These are phyloP conservation scores for Cheiracanthium punctorium DNA, from an alignment of 2,888 invertebrate genomes.

Conservation along the genomic window DNA sequence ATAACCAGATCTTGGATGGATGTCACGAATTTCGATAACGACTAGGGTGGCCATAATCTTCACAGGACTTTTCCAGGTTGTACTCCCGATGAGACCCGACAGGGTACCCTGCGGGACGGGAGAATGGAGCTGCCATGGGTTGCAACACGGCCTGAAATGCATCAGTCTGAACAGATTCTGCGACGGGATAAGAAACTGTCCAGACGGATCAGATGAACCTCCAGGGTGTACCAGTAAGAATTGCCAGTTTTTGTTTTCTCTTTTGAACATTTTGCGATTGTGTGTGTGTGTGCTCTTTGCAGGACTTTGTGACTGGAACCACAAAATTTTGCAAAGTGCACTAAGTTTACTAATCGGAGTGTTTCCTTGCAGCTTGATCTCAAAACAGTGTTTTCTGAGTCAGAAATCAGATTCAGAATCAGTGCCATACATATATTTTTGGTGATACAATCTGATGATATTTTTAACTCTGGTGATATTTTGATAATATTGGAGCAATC, in stretches of 20 bases:
- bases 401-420: too few relatives aligned
- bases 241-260: not conserved
- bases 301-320: too few relatives aligned
- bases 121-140: constrained; percentile 48
- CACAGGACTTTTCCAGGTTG: not conserved
- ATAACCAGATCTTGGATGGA: constrained; percentile 39
- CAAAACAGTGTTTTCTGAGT: too few relatives aligned
- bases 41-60: constrained; percentile 34
- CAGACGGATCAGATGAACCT: constrained; percentile 86
- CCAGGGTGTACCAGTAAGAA: constrained; percentile 87
- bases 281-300: not conserved
- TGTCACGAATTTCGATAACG: constrained; percentile 47
- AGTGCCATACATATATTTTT: too few relatives aligned
- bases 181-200: constrained; percentile 86
- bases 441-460: too few relatives aligned
- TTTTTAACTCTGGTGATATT: too few relatives aligned
- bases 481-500: too few relatives aligned
- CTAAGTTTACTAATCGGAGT: too few relatives aligned
- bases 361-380: too few relatives aligned
- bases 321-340: too few relatives aligned
- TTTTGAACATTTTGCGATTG: not conserved
- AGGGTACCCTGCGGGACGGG: constrained; percentile 46
- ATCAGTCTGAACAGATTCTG: constrained; percentile 85
- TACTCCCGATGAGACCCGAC: not conserved
- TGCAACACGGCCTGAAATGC: constrained; percentile 52